Conservation (phyloP, 2,797 vertebrate genomes). For the Odontamblyopus lacepedii region DNA sequence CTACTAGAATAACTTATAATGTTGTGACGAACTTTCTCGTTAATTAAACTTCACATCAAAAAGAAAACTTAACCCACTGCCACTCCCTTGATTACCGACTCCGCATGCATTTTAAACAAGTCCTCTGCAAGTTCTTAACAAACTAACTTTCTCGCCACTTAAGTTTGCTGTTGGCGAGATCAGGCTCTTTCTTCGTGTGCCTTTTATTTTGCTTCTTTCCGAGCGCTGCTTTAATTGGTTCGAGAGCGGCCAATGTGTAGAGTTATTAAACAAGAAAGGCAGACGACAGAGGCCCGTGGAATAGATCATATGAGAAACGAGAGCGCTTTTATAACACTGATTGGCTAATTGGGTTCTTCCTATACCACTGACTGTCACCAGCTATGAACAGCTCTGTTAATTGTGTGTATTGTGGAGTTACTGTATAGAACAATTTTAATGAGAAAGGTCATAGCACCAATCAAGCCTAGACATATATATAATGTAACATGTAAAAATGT, state of each 20-base stretch:
- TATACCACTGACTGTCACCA: conserved; percentile 1
- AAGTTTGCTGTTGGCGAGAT: background rate
- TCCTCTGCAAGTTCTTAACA: conserved; percentile 3
- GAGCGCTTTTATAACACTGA: conserved; percentile 1
- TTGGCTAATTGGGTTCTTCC: conserved; percentile 1
- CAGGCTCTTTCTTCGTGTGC: background rate
- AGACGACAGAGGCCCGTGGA: conserved; percentile 2
- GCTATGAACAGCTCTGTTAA: background rate
- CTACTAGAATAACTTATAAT: background rate
- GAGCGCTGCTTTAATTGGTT: conserved; percentile 1
- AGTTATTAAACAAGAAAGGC: conserved; percentile 8
- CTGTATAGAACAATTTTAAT: conserved; percentile 1
- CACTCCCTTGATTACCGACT: background rate
- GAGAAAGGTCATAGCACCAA: background rate
- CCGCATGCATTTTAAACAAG: background rate
- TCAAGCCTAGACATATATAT: background rate
- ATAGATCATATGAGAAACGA: conserved; percentile 4
- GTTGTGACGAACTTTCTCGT: background rate
- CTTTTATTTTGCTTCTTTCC: background rate
- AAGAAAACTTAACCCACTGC: background rate
- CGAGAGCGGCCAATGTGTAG: background rate
- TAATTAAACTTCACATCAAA: conserved; percentile 8
- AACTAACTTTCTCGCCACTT: conserved; percentile 2
- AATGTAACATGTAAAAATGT: background rate
- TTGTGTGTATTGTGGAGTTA: background rate